A percentile compares a stretch with the other conserved stretches of the same genome.
These are phyloP conservation scores for Sakesphorus luctuosus DNA, from an alignment of 2,113 vertebrate species.

Conservation along the genomic window DNA sequence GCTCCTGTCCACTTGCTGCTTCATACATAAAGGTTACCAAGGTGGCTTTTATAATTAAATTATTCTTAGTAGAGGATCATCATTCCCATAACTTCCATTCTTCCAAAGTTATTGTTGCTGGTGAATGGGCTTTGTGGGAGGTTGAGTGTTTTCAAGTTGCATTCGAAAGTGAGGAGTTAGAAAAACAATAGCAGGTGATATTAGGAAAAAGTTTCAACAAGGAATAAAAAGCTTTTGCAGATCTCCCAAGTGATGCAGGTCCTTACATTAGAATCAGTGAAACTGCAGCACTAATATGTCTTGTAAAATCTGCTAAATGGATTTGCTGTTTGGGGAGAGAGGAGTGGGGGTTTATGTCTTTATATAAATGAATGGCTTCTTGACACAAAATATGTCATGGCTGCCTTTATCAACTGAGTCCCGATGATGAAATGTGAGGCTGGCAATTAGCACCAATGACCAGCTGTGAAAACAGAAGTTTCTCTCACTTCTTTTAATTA, in stretches of 20 bases:
- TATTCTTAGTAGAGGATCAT: neutral
- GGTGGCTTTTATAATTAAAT: neutral
- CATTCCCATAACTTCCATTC: neutral
- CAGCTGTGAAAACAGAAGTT: slow-evolving; percentile 80
- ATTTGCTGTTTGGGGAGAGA: neutral
- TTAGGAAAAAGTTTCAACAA: neutral
- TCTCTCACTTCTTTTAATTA: slow-evolving; percentile 74
- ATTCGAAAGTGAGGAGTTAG: neutral
- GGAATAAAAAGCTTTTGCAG: neutral
- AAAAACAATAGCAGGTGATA: neutral
- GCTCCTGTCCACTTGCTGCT: neutral
- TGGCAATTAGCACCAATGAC: slow-evolving; percentile 71
- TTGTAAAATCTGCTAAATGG: neutral
- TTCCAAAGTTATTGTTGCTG: neutral
- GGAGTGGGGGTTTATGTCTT: neutral
- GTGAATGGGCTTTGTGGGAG: neutral
- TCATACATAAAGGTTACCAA: neutral
- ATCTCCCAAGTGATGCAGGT: neutral
- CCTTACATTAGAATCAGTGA: neutral
- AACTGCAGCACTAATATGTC: neutral
- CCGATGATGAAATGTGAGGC: slow-evolving; percentile 59
- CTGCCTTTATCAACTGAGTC: neutral
- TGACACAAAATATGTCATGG: neutral
- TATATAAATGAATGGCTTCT: neutral
- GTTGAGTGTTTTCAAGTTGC: neutral